Evolutionary conservation across 2,113 vertebrate genomes (phyloP).

Genomic region (Ivindomyrus marchei): DNA sequence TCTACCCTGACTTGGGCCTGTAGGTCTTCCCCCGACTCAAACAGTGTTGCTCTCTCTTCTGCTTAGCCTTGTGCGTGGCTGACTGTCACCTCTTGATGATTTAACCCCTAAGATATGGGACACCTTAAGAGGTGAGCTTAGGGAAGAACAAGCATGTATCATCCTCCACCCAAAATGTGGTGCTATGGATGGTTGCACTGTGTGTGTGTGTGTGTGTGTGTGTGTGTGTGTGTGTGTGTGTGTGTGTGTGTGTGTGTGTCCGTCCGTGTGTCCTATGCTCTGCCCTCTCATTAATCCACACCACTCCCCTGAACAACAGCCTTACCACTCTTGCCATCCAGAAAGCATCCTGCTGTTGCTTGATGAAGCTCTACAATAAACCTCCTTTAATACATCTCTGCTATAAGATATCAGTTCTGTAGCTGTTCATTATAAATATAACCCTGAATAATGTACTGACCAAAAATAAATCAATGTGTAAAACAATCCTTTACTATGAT

Average conservation of each 20-base stretch:
- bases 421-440: conserved; percentile 50
- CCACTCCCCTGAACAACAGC: conserved; percentile 18
- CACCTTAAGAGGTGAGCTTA: neutral
- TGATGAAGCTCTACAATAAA: conserved; percentile 56
- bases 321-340: conserved; percentile 33
- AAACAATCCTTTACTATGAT: conserved; percentile 18
- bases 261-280: neutral
- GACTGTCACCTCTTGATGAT: neutral
- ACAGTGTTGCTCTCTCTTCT: neutral
- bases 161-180: neutral
- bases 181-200: conserved; percentile 1
- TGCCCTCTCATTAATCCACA: conserved; percentile 1
- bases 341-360: conserved; percentile 43
- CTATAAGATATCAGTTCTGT: conserved; percentile 48
- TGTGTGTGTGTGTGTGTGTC: no score
- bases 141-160: neutral
- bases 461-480: conserved; percentile 43
- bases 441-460: conserved; percentile 53
- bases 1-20: neutral
- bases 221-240: neutral
- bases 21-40: neutral
- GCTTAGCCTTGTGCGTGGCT: neutral
- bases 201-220: neutral
- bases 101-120: neutral
- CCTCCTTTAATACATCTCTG: conserved; percentile 47